Conservation (phyloP, 2,888 invertebrate genomes). For the Agonopterix heracliana region DNA sequence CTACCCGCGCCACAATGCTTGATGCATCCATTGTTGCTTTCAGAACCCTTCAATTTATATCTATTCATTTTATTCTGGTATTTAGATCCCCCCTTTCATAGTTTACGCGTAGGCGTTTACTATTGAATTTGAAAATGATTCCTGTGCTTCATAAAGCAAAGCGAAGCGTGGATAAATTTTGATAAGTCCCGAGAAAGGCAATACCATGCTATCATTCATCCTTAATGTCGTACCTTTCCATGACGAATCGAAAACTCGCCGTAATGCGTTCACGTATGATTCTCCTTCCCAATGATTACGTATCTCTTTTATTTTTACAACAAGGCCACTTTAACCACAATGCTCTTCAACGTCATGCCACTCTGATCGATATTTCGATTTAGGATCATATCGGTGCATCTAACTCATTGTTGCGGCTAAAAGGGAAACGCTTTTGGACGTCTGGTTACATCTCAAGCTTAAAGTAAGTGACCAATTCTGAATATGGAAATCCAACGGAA, state of each 20-base stretch:
- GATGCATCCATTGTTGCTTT: conserved; percentile 27
- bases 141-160: background rate
- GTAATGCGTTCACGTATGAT: conserved; percentile 42
- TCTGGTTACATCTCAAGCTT: no score
- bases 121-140: background rate
- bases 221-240: conserved; percentile 25
- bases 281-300: conserved; percentile 24
- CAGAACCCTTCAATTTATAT: conserved; percentile 13
- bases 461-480: background rate
- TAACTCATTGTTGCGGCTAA: conserved; percentile 29
- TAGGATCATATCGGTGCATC: conserved; percentile 21
- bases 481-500: conserved; percentile 32
- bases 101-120: conserved; percentile 16
- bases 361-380: conserved; percentile 24
- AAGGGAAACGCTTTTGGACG: conserved; percentile 9
- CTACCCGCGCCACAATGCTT: conserved; percentile 13
- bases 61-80: conserved; percentile 20
- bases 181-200: background rate
- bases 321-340: conserved; percentile 11
- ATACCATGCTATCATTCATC: conserved; percentile 10
- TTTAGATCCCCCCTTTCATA: conserved; percentile 19
- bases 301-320: conserved; percentile 5
- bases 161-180: background rate
- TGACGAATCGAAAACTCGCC: conserved; percentile 48
- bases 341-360: conserved; percentile 12